Conservation (phyloP, 2,888 invertebrate species). For the Diarsia mendica region DNA sequence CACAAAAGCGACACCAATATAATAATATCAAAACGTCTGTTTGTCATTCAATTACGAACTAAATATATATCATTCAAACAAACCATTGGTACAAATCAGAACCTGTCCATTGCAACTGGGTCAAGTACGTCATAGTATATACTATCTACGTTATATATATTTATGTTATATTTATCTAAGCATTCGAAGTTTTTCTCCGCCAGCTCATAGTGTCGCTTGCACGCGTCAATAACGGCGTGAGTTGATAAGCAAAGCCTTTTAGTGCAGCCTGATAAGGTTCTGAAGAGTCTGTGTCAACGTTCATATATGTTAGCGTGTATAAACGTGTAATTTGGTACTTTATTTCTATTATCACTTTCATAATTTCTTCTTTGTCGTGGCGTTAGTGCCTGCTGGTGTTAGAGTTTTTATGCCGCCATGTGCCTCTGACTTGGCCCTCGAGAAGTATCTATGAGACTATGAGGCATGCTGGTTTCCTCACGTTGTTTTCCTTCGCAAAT, state of each 20-base stretch:
- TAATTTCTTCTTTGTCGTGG: not conserved
- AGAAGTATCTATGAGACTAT: too few relatives aligned
- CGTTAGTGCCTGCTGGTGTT: too few relatives aligned
- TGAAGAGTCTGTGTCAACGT: slow-evolving; percentile 48
- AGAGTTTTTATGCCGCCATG: too few relatives aligned
- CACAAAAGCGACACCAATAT: slow-evolving; percentile 8
- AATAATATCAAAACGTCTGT: slow-evolving; percentile 13
- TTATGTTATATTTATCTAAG: slow-evolving; percentile 40
- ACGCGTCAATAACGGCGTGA: slow-evolving; percentile 45
- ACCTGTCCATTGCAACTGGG: slow-evolving; percentile 52
- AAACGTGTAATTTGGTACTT: slow-evolving; percentile 6
- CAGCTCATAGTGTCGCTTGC: slow-evolving; percentile 41
- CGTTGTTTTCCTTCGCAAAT: too few relatives aligned
- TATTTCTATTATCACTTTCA: not conserved
- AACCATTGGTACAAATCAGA: slow-evolving; percentile 46
- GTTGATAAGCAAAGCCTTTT: slow-evolving; percentile 73
- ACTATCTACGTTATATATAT: not conserved
- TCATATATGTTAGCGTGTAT: slow-evolving; percentile 10
- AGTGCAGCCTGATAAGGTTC: slow-evolving; percentile 66
- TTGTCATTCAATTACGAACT: slow-evolving; percentile 21
- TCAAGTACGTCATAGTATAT: slow-evolving; percentile 58
- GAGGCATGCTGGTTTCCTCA: too few relatives aligned
- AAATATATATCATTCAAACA: slow-evolving; percentile 45
- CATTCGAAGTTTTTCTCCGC: slow-evolving; percentile 44
- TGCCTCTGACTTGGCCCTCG: too few relatives aligned